phyloP scores from a whole-genome alignment of 2,797 vertebrate genomes.

The Naso thynnoides region DNA sequence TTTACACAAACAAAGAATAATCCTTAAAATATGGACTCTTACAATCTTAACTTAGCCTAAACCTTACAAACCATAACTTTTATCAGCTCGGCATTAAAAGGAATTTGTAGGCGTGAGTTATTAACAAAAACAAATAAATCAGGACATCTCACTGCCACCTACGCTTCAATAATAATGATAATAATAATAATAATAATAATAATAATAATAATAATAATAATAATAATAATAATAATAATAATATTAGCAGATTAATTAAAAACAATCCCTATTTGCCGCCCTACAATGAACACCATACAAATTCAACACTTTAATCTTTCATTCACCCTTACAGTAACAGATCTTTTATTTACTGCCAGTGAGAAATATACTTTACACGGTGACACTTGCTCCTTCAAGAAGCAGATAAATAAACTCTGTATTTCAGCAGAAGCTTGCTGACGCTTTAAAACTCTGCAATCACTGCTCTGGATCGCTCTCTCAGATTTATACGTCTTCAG shows the following conservation, averaged over 20 bases:
- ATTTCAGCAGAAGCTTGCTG: conserved; percentile 76
- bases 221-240: too few species aligned
- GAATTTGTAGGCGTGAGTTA: neutral
- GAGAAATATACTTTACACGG: conserved; percentile 44
- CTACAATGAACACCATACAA: neutral
- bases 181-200: too few species aligned
- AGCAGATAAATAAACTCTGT: conserved; percentile 73
- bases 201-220: too few species aligned
- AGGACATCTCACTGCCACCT: neutral
- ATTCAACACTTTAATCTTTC: conserved; percentile 21
- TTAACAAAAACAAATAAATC: neutral
- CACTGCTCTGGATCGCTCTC: conserved; percentile 49
- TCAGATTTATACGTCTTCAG: conserved; percentile 68
- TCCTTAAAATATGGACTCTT: neutral
- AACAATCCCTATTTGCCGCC: neutral
- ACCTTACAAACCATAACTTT: too few species aligned
- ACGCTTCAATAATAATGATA: too few species aligned
- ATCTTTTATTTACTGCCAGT: conserved; percentile 40
- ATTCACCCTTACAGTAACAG: conserved; percentile 13
- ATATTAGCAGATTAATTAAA: neutral
- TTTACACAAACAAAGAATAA: too few species aligned
- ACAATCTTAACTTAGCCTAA: neutral
- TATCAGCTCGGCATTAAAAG: too few species aligned
- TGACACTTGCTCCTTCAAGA: conserved; percentile 61
- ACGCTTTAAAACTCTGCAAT: conserved; percentile 71